These are phyloP conservation scores for Cichladusa arquata DNA, from an alignment of 2,113 vertebrate species.

Conservation along the genomic window DNA sequence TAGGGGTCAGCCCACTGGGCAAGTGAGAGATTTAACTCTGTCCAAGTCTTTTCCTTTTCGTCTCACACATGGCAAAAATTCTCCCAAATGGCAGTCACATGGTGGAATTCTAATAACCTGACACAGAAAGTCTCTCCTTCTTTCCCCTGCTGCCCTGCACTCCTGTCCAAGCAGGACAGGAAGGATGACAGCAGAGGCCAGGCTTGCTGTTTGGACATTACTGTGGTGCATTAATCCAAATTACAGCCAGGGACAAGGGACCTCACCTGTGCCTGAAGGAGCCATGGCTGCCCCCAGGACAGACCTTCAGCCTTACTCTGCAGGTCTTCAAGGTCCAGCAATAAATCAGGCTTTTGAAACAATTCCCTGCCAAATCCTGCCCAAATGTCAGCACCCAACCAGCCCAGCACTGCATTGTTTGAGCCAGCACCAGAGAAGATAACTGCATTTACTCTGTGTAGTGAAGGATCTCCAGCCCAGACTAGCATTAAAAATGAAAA, in stretches of 20 bases:
- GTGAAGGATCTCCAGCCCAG: background rate
- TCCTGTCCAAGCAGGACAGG: background rate
- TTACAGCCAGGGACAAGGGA: background rate
- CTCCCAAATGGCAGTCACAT: background rate
- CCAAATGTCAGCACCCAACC: background rate
- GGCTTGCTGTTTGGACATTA: background rate
- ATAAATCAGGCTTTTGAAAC: background rate
- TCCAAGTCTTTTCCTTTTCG: background rate
- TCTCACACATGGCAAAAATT: background rate
- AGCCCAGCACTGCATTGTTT: rapidly evolving
- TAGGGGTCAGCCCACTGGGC: background rate
- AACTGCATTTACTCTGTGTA: background rate
- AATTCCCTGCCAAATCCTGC: background rate
- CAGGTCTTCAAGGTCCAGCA: background rate
- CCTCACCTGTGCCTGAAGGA: background rate
- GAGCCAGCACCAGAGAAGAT: background rate
- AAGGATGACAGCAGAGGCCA: background rate
- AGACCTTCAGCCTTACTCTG: background rate
- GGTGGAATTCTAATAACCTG: rapidly evolving
- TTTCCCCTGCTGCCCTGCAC: background rate
- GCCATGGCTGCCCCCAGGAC: background rate
- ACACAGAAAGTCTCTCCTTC: background rate
- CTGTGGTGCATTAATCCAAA: background rate
- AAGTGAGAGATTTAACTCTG: background rate
- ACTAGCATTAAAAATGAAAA: background rate